Evolutionary conservation across 2,113 vertebrate genomes (phyloP).

Genomic region (Hippocampus comes): DNA sequence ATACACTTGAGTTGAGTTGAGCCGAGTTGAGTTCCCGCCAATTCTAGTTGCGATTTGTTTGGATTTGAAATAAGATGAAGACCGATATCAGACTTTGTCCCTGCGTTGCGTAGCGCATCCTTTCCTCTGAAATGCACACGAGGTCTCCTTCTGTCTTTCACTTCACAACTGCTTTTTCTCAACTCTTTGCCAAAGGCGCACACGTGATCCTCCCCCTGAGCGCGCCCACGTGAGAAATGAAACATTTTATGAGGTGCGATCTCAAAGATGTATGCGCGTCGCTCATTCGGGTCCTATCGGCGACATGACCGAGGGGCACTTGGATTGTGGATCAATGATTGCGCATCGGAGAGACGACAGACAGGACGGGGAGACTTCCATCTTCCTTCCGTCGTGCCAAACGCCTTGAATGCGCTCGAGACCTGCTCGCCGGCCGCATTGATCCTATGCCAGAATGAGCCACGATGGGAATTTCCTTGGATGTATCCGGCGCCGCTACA

Average conservation of each 20-base stretch:
- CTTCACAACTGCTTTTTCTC: neutral
- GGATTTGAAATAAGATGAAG: no score
- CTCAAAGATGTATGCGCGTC: neutral
- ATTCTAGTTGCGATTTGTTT: no score
- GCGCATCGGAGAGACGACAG: neutral
- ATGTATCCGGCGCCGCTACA: no score
- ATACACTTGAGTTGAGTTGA: no score
- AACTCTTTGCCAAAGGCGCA: neutral
- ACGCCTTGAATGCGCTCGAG: neutral
- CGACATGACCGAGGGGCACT: conserved; percentile 5
- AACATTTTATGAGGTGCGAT: conserved; percentile 7
- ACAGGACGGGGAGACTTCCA: neutral
- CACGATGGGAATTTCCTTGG: neutral
- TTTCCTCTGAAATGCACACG: neutral
- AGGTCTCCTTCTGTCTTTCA: neutral
- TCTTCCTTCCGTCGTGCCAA: neutral
- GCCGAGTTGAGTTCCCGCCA: no score
- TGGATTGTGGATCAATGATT: conserved; percentile 1
- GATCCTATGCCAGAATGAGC: neutral
- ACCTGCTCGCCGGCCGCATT: neutral
- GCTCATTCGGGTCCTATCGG: neutral
- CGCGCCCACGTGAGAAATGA: neutral
- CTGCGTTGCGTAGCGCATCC: neutral
- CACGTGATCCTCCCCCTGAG: neutral
- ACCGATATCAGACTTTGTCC: neutral